phyloP scores from a whole-genome alignment of 2,113 vertebrate species.

The Camelus bactrianus region DNA sequence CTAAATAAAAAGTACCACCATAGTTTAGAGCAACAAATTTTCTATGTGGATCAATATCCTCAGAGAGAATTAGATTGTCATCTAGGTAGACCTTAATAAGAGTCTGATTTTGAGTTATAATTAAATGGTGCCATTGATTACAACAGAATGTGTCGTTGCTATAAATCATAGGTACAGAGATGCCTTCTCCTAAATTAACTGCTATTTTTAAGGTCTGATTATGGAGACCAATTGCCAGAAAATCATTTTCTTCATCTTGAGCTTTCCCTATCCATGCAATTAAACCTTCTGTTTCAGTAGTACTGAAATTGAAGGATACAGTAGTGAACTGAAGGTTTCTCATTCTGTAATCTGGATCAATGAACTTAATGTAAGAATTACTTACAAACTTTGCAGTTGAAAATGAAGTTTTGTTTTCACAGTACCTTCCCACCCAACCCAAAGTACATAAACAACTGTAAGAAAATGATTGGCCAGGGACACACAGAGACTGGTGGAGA shows the following conservation, averaged over 20 bases:
- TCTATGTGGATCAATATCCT: constrained; percentile 91
- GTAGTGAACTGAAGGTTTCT: constrained; percentile 88
- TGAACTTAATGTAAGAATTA: constrained; percentile 91
- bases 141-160: constrained; percentile 84
- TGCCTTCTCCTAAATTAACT: constrained; percentile 91
- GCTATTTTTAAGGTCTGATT: constrained; percentile 89
- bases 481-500: constrained; percentile 86
- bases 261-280: constrained; percentile 92
- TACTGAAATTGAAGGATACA: constrained; percentile 90
- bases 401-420: constrained; percentile 83
- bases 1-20: constrained; percentile 89
- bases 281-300: constrained; percentile 85
- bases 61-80: constrained; percentile 84
- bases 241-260: constrained; percentile 91
- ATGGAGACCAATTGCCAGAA: constrained; percentile 91
- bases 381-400: constrained; percentile 88
- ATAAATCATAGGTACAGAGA: constrained; percentile 84
- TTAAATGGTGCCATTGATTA: constrained; percentile 87
- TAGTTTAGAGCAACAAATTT: constrained; percentile 92
- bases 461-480: constrained; percentile 80
- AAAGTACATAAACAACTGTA: constrained; percentile 90
- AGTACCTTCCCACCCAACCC: constrained; percentile 90
- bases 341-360: constrained; percentile 86
- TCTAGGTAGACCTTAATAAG: constrained; percentile 89
- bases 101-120: constrained; percentile 89